Conservation (phyloP, 2,888 invertebrate genomes). For the Uloborus plumipes region DNA sequence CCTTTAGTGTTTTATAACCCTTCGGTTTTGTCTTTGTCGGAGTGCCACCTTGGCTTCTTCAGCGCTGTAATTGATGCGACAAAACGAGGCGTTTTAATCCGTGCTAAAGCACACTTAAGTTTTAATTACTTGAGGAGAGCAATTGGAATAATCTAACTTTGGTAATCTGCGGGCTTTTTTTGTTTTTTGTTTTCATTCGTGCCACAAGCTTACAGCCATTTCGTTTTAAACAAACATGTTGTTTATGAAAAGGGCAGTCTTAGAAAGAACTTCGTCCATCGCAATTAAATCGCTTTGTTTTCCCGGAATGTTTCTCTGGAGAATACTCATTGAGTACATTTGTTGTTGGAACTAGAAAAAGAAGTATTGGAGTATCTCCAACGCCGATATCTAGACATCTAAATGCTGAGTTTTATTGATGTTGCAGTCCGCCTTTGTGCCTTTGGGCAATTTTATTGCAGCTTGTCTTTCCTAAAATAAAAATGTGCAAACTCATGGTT, state of each 20-base stretch:
- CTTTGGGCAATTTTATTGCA: no score
- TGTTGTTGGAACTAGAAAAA: not conserved
- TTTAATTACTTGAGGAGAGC: slow-evolving; percentile 60
- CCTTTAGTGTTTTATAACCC: slow-evolving; percentile 32
- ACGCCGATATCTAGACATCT: no score
- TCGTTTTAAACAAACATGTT: slow-evolving; percentile 44
- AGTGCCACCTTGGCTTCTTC: slow-evolving; percentile 59
- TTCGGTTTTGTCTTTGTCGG: slow-evolving; percentile 3
- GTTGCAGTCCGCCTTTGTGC: no score
- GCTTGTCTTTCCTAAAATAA: no score
- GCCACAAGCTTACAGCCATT: slow-evolving; percentile 11
- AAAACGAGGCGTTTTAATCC: slow-evolving; percentile 56
- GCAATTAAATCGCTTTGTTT: slow-evolving; percentile 34
- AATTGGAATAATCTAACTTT: slow-evolving; percentile 47
- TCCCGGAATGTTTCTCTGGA: slow-evolving; percentile 28
- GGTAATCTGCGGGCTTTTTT: slow-evolving; percentile 15
- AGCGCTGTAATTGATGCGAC: slow-evolving; percentile 55
- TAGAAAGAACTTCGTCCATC: not conserved
- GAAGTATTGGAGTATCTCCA: no score
- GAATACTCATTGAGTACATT: slow-evolving; percentile 12
- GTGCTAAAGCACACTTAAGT: slow-evolving; percentile 59
- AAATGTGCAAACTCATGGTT: no score
- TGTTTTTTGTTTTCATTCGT: slow-evolving; percentile 7
- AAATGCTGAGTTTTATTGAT: no score
- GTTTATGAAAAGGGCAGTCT: slow-evolving; percentile 44